These are phyloP conservation scores for Rostrhamus sociabilis DNA, from an alignment of 2,797 vertebrate species.

Conservation along the genomic window DNA sequence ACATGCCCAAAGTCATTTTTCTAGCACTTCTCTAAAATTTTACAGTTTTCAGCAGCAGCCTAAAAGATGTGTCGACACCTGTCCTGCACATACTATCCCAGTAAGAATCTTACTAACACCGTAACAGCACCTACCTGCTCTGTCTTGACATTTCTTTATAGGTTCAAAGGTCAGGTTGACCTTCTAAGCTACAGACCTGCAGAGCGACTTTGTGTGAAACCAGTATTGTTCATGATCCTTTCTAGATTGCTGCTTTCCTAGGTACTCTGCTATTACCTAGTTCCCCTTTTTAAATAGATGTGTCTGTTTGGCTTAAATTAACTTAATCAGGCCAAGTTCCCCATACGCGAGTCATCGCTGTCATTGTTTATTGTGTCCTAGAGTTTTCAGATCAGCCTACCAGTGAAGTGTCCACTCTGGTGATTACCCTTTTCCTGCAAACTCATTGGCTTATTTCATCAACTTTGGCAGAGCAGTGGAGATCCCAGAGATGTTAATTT, in stretches of 20 bases:
- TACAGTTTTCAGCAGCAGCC: neutral
- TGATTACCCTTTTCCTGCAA: neutral
- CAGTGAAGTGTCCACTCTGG: neutral
- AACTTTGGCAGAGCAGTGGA: neutral
- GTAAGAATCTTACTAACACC: neutral
- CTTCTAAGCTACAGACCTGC: neutral
- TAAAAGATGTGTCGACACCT: neutral
- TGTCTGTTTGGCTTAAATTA: neutral
- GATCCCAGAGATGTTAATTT: neutral
- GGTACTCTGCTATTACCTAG: neutral
- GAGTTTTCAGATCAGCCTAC: neutral
- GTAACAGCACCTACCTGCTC: neutral
- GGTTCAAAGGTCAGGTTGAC: neutral
- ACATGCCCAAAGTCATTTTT: neutral
- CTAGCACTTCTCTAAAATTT: neutral
- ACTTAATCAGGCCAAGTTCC: neutral
- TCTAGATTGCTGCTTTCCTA: neutral
- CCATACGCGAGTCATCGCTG: accelerated
- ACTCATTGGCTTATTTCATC: neutral
- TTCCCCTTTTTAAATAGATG: neutral
- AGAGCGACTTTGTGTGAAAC: neutral
- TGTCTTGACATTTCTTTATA: neutral
- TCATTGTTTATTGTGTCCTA: neutral
- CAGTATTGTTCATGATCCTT: neutral
- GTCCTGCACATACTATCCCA: neutral